phyloP scores from a whole-genome alignment of 2,888 invertebrate genomes.

The Maniola hyperantus region DNA sequence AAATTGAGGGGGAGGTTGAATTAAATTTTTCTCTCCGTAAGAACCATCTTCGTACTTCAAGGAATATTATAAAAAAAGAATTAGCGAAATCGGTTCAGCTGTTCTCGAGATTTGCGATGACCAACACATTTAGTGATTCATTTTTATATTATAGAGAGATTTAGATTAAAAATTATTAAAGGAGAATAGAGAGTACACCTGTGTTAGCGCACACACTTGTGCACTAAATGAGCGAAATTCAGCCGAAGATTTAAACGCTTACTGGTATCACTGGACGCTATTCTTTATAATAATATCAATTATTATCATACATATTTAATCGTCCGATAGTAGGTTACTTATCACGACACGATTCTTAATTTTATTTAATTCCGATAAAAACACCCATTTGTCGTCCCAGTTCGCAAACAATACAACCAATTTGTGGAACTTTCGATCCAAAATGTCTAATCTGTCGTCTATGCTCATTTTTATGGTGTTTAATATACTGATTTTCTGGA shows the following conservation, averaged over 20 bases:
- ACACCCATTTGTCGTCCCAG: constrained; percentile 42
- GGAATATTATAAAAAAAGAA: no score
- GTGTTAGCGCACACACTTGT: no score
- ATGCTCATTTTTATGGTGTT: constrained; percentile 57
- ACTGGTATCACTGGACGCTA: neutral
- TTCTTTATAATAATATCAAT: neutral
- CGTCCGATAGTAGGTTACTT: constrained; percentile 28
- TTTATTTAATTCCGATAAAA: constrained; percentile 42
- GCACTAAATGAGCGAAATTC: no score
- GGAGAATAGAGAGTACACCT: no score
- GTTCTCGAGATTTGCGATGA: no score
- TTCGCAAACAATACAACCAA: constrained; percentile 32
- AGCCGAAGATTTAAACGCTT: neutral
- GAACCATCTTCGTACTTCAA: no score
- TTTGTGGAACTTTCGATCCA: constrained; percentile 26
- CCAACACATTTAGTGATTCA: no score
- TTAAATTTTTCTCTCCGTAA: no score
- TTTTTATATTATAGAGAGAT: no score
- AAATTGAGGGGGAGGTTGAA: no score
- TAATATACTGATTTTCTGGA: constrained; percentile 60
- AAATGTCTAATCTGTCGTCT: constrained; percentile 51
- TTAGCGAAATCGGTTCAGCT: no score
- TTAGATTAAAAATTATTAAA: no score
- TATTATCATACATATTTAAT: constrained; percentile 24
- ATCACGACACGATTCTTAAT: constrained; percentile 28